Percentiles rank a stretch among this genome's conserved stretches.
phyloP scores from a whole-genome alignment of 2,797 vertebrate genomes.

The Setipinna tenuifilis region DNA sequence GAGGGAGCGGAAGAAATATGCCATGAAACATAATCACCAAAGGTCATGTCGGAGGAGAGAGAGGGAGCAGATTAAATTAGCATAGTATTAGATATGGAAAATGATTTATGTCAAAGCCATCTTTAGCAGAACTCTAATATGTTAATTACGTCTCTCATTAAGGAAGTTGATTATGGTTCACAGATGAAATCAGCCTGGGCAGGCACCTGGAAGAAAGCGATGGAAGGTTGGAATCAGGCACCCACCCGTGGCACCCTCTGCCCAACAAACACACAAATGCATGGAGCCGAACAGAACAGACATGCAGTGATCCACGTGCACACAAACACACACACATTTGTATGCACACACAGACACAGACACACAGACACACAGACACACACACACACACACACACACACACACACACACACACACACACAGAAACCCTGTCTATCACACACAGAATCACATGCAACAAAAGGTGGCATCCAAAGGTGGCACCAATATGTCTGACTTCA shows the following conservation, averaged over 20 bases:
- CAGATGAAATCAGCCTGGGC: constrained; percentile 86
- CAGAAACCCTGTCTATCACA: neutral
- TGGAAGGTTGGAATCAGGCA: constrained; percentile 72
- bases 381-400: neutral
- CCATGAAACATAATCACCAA: constrained; percentile 96
- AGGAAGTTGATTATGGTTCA: constrained; percentile 94
- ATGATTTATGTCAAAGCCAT: constrained; percentile 99
- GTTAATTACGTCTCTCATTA: constrained; percentile 99
- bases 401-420: neutral
- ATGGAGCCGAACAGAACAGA: neutral
- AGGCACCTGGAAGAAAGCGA: constrained; percentile 89
- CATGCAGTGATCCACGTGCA: constrained; percentile 1
- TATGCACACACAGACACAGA: neutral
- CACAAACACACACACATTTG: constrained; percentile 8
- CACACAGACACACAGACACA: neutral
- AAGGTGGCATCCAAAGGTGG: neutral
- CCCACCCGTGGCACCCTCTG: neutral
- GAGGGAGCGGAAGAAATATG: constrained; percentile 74
- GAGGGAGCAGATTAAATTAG: constrained; percentile 97
- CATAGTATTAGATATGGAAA: constrained; percentile 99
- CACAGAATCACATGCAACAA: neutral
- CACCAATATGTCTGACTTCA: neutral
- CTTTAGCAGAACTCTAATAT: constrained; percentile 99
- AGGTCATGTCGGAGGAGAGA: constrained; percentile 90
- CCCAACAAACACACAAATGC: constrained; percentile 26